Conservation (phyloP, 2,888 invertebrate species). For the Drosophila eohydei region DNA sequence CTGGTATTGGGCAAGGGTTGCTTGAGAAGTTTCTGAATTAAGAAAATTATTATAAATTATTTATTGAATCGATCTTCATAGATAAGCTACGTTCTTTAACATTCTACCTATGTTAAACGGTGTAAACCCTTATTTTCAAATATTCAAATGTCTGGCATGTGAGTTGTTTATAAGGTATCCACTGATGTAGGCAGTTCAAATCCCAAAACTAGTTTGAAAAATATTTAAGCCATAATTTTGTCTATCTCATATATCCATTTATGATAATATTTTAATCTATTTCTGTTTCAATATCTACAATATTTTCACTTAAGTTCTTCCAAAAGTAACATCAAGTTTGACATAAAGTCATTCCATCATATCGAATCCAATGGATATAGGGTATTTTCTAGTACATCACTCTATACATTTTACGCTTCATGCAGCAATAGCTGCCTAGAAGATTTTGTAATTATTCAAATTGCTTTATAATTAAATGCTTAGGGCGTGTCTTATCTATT, state of each 20-base stretch:
- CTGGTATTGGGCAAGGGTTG: not conserved
- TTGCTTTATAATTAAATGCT: not conserved
- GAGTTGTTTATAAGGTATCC: not conserved
- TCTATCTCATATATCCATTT: not conserved
- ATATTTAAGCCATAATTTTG: not conserved
- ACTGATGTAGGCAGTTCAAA: not conserved
- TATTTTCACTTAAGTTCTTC: not conserved
- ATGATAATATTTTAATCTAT: not conserved
- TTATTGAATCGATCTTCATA: not conserved
- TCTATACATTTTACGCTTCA: not conserved
- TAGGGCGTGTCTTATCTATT: not conserved
- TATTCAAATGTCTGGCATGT: not conserved
- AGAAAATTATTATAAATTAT: not conserved
- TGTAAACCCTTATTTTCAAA: not conserved
- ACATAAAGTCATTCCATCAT: not conserved
- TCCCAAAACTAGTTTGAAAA: not conserved
- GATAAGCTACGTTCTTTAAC: not conserved
- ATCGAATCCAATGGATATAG: not conserved
- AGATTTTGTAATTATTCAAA: slow-evolving; percentile 10
- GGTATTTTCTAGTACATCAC: not conserved
- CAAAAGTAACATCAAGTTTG: not conserved
- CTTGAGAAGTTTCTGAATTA: not conserved
- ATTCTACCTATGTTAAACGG: not conserved
- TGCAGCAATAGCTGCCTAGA: slow-evolving; percentile 1
- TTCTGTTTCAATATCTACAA: not conserved